Evolutionary conservation across 2,888 invertebrate genomes (phyloP).

Genomic region (Hetaerina titia): DNA sequence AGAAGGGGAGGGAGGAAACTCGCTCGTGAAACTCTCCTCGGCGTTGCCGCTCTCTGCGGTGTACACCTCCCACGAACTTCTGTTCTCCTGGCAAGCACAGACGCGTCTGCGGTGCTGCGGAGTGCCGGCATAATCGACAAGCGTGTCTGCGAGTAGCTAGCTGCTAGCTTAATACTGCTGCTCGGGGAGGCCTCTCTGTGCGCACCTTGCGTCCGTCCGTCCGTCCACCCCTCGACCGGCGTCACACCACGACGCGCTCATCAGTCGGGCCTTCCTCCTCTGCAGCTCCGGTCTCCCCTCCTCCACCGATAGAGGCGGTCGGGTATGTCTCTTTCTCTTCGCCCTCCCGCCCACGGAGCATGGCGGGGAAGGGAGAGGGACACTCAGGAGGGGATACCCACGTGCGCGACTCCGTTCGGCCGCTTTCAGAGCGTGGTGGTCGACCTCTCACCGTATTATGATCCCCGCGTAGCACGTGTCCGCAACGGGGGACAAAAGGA

Average conservation of each 20-base stretch:
- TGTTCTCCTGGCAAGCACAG: background rate
- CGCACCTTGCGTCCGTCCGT: too few species aligned
- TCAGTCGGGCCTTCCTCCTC: too few species aligned
- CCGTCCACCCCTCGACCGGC: too few species aligned
- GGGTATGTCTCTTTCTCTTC: too few species aligned
- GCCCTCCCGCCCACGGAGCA: background rate
- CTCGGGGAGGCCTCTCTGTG: too few species aligned
- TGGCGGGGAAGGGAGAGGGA: background rate
- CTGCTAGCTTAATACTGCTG: background rate
- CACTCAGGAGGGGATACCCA: too few species aligned
- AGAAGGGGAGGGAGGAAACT: too few species aligned
- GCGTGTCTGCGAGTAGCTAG: too few species aligned
- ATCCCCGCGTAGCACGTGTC: background rate
- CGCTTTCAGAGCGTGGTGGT: background rate
- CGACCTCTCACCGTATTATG: background rate
- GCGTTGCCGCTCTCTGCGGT: background rate
- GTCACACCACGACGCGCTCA: too few species aligned
- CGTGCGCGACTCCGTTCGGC: background rate
- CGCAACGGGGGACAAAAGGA: conserved; percentile 35
- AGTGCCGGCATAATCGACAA: background rate
- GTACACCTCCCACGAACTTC: background rate
- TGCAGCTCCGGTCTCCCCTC: too few species aligned
- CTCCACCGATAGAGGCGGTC: too few species aligned
- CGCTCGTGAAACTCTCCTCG: background rate
- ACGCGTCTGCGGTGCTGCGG: conserved; percentile 32